phyloP scores from a whole-genome alignment of 2,113 vertebrate genomes.

The Rattus rattus region DNA sequence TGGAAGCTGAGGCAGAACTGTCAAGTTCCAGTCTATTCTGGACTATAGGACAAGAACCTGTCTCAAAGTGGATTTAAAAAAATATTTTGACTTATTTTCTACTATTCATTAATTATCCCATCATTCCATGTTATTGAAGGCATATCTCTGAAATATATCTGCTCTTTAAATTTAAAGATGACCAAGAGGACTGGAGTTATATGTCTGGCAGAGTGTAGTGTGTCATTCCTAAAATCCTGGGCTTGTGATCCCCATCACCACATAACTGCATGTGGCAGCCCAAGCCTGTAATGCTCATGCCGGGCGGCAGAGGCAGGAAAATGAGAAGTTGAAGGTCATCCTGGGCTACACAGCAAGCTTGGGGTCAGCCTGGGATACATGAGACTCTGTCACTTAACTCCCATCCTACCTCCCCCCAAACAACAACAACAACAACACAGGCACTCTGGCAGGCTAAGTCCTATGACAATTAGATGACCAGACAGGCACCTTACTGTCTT shows the following conservation, averaged over 20 bases:
- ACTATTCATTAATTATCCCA: not conserved
- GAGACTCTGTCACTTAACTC: not conserved
- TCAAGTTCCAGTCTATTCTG: not conserved
- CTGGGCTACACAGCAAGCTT: not conserved
- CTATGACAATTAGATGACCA: not conserved
- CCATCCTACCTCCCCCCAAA: not conserved
- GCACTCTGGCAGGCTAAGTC: not conserved
- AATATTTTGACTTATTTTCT: constrained; percentile 30
- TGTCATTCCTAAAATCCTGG: not conserved
- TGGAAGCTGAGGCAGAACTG: not conserved
- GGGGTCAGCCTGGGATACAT: not conserved
- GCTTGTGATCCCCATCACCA: not conserved
- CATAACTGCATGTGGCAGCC: not conserved
- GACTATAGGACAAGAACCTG: not conserved
- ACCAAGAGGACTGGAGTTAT: not conserved
- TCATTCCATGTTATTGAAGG: constrained; percentile 36
- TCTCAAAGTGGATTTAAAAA: not conserved
- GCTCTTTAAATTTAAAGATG: constrained; percentile 29
- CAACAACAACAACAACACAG: not conserved
- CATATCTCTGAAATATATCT: not conserved
- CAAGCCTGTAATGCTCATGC: not conserved
- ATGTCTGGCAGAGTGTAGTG: not conserved
- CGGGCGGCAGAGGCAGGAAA: not conserved
- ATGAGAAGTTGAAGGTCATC: not conserved
- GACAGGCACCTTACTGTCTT: not conserved